Conservation (phyloP, 2,113 vertebrate species). For the Thymallus thymallus region DNA sequence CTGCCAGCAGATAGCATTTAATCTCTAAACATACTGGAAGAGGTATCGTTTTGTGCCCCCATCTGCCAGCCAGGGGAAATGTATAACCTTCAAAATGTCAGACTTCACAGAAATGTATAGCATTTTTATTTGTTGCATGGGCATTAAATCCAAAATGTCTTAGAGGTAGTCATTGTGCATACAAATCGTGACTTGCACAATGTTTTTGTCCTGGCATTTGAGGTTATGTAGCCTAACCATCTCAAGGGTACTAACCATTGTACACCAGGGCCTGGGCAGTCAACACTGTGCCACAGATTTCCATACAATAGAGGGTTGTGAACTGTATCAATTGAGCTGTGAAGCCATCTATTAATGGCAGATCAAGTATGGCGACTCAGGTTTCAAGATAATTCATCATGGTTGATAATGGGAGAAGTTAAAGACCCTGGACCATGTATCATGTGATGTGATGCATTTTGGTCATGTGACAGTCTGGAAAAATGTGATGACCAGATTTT, state of each 20-base stretch:
- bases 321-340: too few relatives aligned
- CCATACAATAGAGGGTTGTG: conserved; percentile 45
- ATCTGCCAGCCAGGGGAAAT: conserved; percentile 18
- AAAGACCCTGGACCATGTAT: conserved; percentile 46
- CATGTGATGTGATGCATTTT: conserved; percentile 32
- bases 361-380: conserved; percentile 39
- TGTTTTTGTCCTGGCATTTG: conserved; percentile 35
- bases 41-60: conserved; percentile 29
- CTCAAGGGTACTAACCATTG: neutral
- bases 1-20: conserved; percentile 39
- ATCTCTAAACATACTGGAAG: conserved; percentile 36
- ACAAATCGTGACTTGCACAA: conserved; percentile 33
- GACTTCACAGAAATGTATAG: conserved; percentile 32
- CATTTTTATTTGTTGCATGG: conserved; percentile 28
- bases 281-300: conserved; percentile 51
- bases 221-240: conserved; percentile 27
- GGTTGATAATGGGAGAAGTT: conserved; percentile 46
- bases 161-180: conserved; percentile 43
- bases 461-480: neutral
- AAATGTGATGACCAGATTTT: conserved; percentile 44
- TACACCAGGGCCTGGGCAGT: conserved; percentile 31
- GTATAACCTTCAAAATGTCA: conserved; percentile 44
- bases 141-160: conserved; percentile 39
- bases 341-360: conserved; percentile 48
- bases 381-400: conserved; percentile 59